A percentile compares a stretch with the other conserved stretches of the same genome.
Evolutionary conservation across 1,140 invertebrate genomes (phyloP).

Genomic region (Ruditapes philippinarum): DNA sequence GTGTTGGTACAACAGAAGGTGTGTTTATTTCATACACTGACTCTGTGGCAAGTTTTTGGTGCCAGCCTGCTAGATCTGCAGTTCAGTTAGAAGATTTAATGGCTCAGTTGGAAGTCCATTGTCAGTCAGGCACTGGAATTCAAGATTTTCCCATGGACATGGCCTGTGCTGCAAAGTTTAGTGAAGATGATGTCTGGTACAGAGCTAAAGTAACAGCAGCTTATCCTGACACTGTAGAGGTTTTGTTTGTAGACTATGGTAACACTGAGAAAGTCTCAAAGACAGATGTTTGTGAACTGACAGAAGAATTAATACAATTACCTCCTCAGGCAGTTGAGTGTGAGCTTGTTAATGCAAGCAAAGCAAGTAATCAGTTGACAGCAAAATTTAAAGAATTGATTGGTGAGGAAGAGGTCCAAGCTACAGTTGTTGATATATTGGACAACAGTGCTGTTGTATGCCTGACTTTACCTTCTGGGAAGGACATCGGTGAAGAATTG

Average conservation of each 20-base stretch:
- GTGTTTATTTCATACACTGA: constrained; percentile 76
- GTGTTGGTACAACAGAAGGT: constrained; percentile 29
- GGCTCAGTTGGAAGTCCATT: constrained; percentile 74
- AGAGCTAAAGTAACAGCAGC: constrained; percentile 89
- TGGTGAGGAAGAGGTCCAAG: constrained; percentile 29
- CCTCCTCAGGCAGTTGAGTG: constrained; percentile 62
- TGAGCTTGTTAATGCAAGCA: constrained; percentile 25
- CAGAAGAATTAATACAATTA: constrained; percentile 30
- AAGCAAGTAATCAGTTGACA: constrained; percentile 41
- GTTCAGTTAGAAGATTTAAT: constrained; percentile 86
- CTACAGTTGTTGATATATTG: constrained; percentile 5
- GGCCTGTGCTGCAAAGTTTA: constrained; percentile 92
- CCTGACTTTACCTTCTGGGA: constrained; percentile 28
- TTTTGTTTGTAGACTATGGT: constrained; percentile 89
- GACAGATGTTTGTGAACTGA: constrained; percentile 45
- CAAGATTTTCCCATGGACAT: constrained; percentile 86
- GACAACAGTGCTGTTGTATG: constrained; percentile 18
- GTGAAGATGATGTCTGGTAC: constrained; percentile 92
- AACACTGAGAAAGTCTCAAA: constrained; percentile 77
- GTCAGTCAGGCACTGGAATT: constrained; percentile 15
- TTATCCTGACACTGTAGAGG: constrained; percentile 76
- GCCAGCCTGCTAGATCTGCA: constrained; percentile 76
- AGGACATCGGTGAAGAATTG: constrained; percentile 14
- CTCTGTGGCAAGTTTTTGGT: constrained; percentile 77
- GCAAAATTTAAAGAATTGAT: constrained; percentile 39